phyloP scores from a whole-genome alignment of 2,113 vertebrate genomes.

The Pteropus alecto region DNA sequence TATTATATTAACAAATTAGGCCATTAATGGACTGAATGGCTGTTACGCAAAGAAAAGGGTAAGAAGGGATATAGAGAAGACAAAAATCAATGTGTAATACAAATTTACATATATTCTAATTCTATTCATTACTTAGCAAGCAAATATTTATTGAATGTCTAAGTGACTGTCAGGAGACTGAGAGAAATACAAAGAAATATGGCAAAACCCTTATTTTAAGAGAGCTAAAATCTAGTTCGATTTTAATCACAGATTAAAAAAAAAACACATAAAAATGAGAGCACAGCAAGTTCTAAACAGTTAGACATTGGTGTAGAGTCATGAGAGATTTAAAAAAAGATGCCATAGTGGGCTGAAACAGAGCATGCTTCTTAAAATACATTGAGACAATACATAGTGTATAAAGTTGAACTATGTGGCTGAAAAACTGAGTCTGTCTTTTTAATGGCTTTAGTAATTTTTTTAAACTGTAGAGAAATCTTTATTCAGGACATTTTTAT shows the following conservation, averaged over 20 bases:
- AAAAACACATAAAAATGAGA: background rate
- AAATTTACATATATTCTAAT: background rate
- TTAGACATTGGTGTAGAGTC: background rate
- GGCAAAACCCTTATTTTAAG: background rate
- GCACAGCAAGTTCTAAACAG: background rate
- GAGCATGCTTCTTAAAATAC: background rate
- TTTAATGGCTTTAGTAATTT: background rate
- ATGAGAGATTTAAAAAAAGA: background rate
- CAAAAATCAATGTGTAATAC: background rate
- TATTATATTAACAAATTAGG: background rate
- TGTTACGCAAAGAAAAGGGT: background rate
- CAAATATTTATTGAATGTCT: background rate
- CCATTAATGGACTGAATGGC: background rate
- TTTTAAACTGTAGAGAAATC: background rate
- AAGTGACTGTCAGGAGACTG: background rate
- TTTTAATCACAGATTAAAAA: background rate
- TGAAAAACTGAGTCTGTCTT: background rate
- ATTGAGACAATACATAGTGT: background rate
- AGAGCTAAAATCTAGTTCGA: background rate
- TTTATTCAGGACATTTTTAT: background rate
- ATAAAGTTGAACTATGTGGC: background rate
- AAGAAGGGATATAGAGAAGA: background rate
- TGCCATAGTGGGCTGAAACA: accelerated
- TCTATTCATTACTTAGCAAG: background rate
- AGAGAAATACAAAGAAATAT: background rate